Conservation (phyloP, 2,888 invertebrate species). For the Cremastobaeus sp. region DNA sequence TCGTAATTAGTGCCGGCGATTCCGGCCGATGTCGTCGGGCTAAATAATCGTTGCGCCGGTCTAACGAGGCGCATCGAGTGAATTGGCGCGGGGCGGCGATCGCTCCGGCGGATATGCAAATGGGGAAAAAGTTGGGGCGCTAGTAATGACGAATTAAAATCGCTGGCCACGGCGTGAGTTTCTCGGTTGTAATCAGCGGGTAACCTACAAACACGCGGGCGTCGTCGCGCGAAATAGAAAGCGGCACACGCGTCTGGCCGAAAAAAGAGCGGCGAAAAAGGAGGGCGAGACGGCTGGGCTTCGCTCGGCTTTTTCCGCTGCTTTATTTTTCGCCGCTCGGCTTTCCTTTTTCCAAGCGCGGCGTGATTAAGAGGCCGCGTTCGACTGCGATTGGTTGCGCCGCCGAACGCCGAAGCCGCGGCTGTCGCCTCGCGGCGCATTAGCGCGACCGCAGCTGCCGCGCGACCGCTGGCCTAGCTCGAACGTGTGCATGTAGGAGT, state of each 20-base stretch:
- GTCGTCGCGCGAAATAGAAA: constrained; percentile 32
- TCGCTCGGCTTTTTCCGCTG: not conserved
- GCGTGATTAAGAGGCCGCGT: constrained; percentile 60
- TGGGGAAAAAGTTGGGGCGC: too few relatives aligned
- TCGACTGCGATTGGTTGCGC: constrained; percentile 52
- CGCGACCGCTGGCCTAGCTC: constrained; percentile 45
- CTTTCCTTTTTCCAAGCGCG: constrained; percentile 23
- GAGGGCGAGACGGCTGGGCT: not conserved
- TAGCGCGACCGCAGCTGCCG: constrained; percentile 52
- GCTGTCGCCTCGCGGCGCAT: constrained; percentile 31
- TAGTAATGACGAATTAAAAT: too few relatives aligned
- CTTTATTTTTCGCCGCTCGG: constrained; percentile 2
- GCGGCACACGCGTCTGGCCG: constrained; percentile 14
- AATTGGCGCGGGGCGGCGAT: too few relatives aligned
- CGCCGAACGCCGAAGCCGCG: constrained; percentile 32
- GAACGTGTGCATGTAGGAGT: constrained; percentile 68
- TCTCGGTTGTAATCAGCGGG: constrained; percentile 43
- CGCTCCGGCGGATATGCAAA: too few relatives aligned
- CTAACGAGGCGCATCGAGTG: too few relatives aligned
- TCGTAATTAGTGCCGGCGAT: too few relatives aligned
- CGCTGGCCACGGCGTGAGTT: constrained; percentile 30
- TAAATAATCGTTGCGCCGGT: too few relatives aligned
- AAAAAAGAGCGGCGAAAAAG: constrained; percentile 14
- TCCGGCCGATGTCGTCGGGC: too few relatives aligned
- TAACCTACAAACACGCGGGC: constrained; percentile 31